These are phyloP conservation scores for Sciurus carolinensis DNA, from an alignment of 2,797 vertebrate species.

Conservation along the genomic window DNA sequence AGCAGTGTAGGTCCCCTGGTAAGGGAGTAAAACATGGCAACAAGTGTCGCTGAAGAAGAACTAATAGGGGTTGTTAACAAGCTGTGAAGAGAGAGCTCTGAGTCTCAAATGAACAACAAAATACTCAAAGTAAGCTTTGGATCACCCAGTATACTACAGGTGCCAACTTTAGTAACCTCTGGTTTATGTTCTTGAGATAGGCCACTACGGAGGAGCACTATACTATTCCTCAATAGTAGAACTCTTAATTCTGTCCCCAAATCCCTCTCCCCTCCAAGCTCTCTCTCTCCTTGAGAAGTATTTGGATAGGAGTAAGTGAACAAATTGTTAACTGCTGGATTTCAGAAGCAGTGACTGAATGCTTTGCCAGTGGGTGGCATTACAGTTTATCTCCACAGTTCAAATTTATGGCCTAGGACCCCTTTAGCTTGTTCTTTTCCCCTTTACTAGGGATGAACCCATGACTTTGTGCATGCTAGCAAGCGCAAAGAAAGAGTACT, in stretches of 20 bases:
- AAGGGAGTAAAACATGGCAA: slow-evolving; percentile 5
- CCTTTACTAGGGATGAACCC: background rate
- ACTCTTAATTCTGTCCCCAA: background rate
- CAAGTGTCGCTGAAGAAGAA: slow-evolving; percentile 29
- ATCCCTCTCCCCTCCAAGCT: background rate
- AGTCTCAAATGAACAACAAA: slow-evolving; percentile 19
- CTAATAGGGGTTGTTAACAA: background rate
- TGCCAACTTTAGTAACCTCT: background rate
- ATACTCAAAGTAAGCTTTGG: background rate
- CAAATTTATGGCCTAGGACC: background rate
- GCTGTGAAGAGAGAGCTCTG: background rate
- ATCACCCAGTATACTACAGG: background rate
- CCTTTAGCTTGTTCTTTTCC: background rate
- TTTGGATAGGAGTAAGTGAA: background rate
- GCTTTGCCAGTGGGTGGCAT: slow-evolving; percentile 75
- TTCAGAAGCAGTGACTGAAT: slow-evolving; percentile 4
- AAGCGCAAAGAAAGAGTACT: background rate
- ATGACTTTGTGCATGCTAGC: background rate
- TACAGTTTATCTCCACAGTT: slow-evolving; percentile 33
- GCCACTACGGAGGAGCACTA: background rate
- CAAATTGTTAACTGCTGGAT: background rate
- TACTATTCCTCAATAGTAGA: background rate
- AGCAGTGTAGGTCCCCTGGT: background rate
- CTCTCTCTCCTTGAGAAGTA: background rate
- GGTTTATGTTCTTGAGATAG: slow-evolving; percentile 31